A percentile compares a stretch with the other conserved stretches of the same genome.
Conservation (phyloP, 2,113 vertebrate species). For the Progne subis region DNA sequence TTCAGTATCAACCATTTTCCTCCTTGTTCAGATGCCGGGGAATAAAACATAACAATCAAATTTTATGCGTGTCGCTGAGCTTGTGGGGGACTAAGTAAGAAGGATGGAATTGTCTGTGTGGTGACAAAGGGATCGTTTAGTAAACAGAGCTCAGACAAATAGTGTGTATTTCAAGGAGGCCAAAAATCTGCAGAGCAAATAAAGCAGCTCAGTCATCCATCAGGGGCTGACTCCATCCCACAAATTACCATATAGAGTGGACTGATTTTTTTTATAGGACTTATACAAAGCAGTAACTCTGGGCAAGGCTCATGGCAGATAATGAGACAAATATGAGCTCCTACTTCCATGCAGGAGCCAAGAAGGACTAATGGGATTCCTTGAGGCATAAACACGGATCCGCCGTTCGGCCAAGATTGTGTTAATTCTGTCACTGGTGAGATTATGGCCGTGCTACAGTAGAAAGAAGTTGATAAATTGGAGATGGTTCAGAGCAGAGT, state of each 20-base stretch:
- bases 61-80: background rate
- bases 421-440: background rate
- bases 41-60: background rate
- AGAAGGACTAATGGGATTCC: background rate
- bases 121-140: background rate
- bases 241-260: slow-evolving; percentile 39
- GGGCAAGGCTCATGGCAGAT: background rate
- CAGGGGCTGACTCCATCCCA: background rate
- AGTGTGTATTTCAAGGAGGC: background rate
- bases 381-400: background rate
- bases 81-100: background rate
- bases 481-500: background rate
- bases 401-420: background rate
- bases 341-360: background rate
- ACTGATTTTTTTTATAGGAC: background rate
- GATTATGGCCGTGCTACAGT: background rate
- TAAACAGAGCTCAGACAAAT: background rate
- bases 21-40: background rate
- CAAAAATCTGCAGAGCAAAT: background rate
- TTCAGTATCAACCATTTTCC: background rate
- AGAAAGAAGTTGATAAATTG: background rate
- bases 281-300: background rate
- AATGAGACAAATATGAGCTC: slow-evolving; percentile 2
- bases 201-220: background rate
- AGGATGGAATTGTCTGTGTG: background rate